Conservation (phyloP, 2,888 invertebrate species). For the Plagiodera versicolora region DNA sequence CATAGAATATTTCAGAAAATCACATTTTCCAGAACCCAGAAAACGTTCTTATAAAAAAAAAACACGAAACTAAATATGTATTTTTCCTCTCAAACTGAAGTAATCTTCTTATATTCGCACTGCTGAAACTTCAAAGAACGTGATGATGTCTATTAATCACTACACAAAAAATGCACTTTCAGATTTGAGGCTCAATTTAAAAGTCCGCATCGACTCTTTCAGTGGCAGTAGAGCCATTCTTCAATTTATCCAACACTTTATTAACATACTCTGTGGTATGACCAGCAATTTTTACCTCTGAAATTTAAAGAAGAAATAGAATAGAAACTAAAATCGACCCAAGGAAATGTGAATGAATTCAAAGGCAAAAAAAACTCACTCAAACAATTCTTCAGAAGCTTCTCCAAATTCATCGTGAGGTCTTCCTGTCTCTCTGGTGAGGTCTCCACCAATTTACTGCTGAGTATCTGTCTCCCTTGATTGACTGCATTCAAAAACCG, state of each 20-base stretch:
- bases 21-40: no score
- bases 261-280: slow-evolving; percentile 94
- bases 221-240: slow-evolving; percentile 57
- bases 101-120: neutral
- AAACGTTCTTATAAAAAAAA: no score
- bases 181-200: slow-evolving; percentile 28
- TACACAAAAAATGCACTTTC: slow-evolving; percentile 27
- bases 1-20: no score
- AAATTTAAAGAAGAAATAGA: slow-evolving; percentile 2
- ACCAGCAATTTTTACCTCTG: slow-evolving; percentile 87
- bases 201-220: slow-evolving; percentile 59
- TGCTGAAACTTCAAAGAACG: neutral
- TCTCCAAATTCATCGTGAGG: slow-evolving; percentile 70
- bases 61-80: no score
- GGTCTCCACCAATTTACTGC: slow-evolving; percentile 65
- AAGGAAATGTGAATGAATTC: no score
- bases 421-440: slow-evolving; percentile 64
- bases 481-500: slow-evolving; percentile 75
- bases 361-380: slow-evolving; percentile 63
- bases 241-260: slow-evolving; percentile 84
- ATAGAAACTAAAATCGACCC: neutral
- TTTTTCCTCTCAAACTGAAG: no score
- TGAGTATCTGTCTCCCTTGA: slow-evolving; percentile 75
- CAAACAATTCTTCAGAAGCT: slow-evolving; percentile 68
- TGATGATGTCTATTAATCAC: slow-evolving; percentile 3